phyloP scores from a whole-genome alignment of 2,797 vertebrate genomes.

The Labroides dimidiatus region DNA sequence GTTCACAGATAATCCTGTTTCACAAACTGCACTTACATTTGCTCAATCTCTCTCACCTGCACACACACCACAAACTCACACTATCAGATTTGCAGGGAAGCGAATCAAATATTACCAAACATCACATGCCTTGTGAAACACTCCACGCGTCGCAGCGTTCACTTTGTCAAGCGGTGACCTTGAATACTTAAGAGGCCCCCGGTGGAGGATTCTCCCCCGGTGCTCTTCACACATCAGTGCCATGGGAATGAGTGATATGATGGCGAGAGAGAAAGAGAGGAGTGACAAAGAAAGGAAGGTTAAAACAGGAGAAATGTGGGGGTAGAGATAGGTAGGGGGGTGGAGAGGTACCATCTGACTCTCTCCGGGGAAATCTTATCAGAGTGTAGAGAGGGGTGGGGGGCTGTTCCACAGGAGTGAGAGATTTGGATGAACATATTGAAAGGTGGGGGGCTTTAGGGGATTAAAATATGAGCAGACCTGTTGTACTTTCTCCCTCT shows the following conservation, averaged over 20 bases:
- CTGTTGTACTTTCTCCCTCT: constrained; percentile 43
- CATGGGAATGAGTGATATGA: constrained; percentile 65
- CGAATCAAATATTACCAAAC: constrained; percentile 74
- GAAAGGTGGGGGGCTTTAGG: constrained; percentile 35
- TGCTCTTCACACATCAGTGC: constrained; percentile 70
- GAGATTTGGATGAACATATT: constrained; percentile 54
- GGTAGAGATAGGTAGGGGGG: constrained; percentile 21
- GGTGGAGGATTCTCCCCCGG: constrained; percentile 38
- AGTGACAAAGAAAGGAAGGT: constrained; percentile 45
- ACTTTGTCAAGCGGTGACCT: constrained; percentile 70
- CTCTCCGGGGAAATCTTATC: constrained; percentile 75
- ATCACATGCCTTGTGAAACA: constrained; percentile 71
- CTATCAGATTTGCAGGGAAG: constrained; percentile 62
- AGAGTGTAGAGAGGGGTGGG: constrained; percentile 13
- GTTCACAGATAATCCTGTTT: constrained; percentile 68
- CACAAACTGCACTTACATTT: constrained; percentile 40
- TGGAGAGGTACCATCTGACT: constrained; percentile 56
- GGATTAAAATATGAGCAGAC: constrained; percentile 68
- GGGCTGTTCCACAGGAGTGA: constrained; percentile 33
- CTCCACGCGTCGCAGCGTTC: constrained; percentile 32
- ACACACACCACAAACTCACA: constrained; percentile 21
- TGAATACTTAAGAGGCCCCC: constrained; percentile 72
- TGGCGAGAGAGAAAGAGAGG: constrained; percentile 40
- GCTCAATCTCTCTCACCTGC: constrained; percentile 4
- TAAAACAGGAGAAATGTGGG: constrained; percentile 37